A percentile compares a stretch with the other conserved stretches of the same genome.
Evolutionary conservation across 92 coral and sea anemone species (phyloP).

Genomic region (Palythoa caribaeorum): DNA sequence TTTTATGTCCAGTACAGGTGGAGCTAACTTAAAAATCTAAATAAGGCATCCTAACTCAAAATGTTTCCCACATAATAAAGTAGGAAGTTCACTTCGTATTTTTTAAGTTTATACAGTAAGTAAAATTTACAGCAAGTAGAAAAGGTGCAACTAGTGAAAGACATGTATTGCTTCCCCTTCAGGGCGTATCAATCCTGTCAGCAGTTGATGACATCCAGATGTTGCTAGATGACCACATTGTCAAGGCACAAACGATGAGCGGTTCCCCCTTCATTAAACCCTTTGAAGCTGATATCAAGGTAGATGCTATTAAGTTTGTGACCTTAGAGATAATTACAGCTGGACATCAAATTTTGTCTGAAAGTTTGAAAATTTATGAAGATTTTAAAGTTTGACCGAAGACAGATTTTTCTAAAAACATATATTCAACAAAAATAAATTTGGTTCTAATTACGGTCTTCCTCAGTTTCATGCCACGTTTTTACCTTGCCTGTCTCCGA

Average conservation of each 20-base stretch:
- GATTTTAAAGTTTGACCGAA: too few relatives aligned
- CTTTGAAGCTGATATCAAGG: slow-evolving; percentile 99
- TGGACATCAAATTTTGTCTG: too few relatives aligned
- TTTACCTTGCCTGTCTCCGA: too few relatives aligned
- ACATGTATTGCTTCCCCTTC: not conserved
- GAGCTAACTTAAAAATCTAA: too few relatives aligned
- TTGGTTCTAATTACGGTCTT: too few relatives aligned
- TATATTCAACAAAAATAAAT: too few relatives aligned
- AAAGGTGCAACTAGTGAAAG: not conserved
- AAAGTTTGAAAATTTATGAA: too few relatives aligned
- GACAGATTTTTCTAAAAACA: too few relatives aligned
- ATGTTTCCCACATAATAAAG: too few relatives aligned
- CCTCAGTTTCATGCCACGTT: too few relatives aligned
- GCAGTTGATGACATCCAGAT: slow-evolving; percentile 95
- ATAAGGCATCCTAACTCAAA: too few relatives aligned
- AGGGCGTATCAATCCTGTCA: slow-evolving; percentile 96
- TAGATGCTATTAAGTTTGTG: slow-evolving; percentile 19
- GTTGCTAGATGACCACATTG: slow-evolving; percentile 98
- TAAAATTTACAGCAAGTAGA: not conserved
- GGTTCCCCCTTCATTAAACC: slow-evolving; percentile 99
- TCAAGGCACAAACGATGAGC: slow-evolving; percentile 99
- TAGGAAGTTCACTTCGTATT: not conserved
- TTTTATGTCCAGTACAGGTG: too few relatives aligned
- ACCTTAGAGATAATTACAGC: not conserved
- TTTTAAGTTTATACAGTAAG: not conserved